A percentile compares a stretch with the other conserved stretches of the same genome.
Conservation (phyloP, 1,140 invertebrate species). For the Procambarus clarkii region DNA sequence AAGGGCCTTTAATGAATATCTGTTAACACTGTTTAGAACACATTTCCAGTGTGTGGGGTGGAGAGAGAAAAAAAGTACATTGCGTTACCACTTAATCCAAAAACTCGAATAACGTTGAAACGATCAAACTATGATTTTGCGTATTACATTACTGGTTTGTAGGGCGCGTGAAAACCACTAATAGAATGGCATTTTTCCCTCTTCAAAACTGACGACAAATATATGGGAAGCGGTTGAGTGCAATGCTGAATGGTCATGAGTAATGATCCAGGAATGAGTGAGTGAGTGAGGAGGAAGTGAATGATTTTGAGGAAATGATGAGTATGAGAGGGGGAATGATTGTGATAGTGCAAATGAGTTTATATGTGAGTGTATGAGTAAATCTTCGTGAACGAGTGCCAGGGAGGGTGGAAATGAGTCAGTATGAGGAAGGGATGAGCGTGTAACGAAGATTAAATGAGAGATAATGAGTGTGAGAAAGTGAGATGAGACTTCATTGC, state of each 20-base stretch:
- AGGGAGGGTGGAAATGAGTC: too few relatives aligned
- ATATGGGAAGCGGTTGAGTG: slow-evolving; percentile 24
- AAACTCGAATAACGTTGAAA: slow-evolving; percentile 34
- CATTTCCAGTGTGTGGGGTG: slow-evolving; percentile 44
- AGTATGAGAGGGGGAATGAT: too few relatives aligned
- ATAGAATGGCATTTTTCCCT: slow-evolving; percentile 23
- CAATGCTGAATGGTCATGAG: neutral
- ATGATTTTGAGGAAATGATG: too few relatives aligned
- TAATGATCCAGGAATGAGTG: neutral
- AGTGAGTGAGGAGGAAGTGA: neutral
- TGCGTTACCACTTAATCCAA: slow-evolving; percentile 48
- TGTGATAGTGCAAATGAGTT: too few relatives aligned
- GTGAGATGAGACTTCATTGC: too few relatives aligned
- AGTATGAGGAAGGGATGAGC: too few relatives aligned
- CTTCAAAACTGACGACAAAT: slow-evolving; percentile 38
- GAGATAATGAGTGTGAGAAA: too few relatives aligned
- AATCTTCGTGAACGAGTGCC: too few relatives aligned
- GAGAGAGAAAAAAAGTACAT: neutral
- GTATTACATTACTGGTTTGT: neutral
- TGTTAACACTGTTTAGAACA: slow-evolving; percentile 63
- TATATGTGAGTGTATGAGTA: too few relatives aligned
- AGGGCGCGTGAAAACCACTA: neutral
- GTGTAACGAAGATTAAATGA: too few relatives aligned
- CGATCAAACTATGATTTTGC: slow-evolving; percentile 33
- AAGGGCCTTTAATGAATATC: slow-evolving; percentile 61